A percentile compares a stretch with the other conserved stretches of the same genome.
phyloP scores from a whole-genome alignment of 2,888 invertebrate genomes.

The Rhopalosiphum nymphaeae region DNA sequence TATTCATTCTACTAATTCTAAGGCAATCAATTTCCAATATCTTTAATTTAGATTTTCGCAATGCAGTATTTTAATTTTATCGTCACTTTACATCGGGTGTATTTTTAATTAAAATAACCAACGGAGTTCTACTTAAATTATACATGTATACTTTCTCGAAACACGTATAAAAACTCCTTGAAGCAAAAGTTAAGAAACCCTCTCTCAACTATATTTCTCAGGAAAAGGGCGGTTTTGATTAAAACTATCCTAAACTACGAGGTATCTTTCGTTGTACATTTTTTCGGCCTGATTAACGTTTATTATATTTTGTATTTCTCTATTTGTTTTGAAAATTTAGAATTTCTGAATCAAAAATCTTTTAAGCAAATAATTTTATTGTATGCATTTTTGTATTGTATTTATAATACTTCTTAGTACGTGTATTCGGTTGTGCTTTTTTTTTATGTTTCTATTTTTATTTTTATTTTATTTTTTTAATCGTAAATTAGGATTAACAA shows the following conservation, averaged over 20 bases:
- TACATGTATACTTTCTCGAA: conserved; percentile 11
- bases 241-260: conserved; percentile 42
- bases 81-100: not conserved
- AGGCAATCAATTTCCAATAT: conserved; percentile 21
- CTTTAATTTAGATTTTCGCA: conserved; percentile 18
- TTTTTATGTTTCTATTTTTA: not conserved
- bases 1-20: not conserved
- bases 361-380: not conserved
- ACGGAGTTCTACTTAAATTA: not conserved
- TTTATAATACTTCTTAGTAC: not conserved
- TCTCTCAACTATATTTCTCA: not conserved
- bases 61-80: conserved; percentile 21
- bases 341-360: not conserved
- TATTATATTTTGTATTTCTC: not conserved
- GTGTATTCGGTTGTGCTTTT: not conserved
- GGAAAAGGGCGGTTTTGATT: conserved; percentile 13
- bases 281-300: conserved; percentile 20
- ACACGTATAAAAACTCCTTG: not conserved
- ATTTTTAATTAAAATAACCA: conserved; percentile 32
- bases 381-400: not conserved
- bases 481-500: not conserved
- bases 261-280: not conserved
- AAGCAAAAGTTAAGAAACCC: not conserved
- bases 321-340: not conserved
- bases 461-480: not conserved